Conservation (phyloP, 2,797 vertebrate genomes). For the Ceryle rudis region DNA sequence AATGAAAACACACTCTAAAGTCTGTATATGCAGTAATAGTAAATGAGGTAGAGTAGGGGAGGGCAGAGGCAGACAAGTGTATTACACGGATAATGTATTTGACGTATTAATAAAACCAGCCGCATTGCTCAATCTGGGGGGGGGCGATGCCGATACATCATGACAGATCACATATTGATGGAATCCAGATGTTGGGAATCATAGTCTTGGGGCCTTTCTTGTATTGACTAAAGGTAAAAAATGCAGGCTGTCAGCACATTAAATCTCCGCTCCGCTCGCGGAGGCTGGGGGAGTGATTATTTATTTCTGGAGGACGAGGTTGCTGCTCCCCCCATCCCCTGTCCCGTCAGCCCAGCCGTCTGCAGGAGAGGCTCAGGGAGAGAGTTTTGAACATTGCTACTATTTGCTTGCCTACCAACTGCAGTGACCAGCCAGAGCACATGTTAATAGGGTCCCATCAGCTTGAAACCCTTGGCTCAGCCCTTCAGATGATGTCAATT, state of each 20-base stretch:
- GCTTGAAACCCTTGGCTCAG: not conserved
- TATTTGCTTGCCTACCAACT: not conserved
- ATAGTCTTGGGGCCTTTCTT: slow-evolving; percentile 84
- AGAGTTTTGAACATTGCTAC: not conserved
- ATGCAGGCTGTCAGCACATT: slow-evolving; percentile 82
- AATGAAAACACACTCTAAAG: too few species aligned
- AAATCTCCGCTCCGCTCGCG: slow-evolving; percentile 47
- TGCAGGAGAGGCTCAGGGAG: not conserved
- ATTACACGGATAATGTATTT: slow-evolving; percentile 89
- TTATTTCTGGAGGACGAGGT: slow-evolving; percentile 59
- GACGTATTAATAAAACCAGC: slow-evolving; percentile 88
- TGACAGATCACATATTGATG: slow-evolving; percentile 89
- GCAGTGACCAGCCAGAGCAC: not conserved
- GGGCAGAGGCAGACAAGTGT: slow-evolving; percentile 85
- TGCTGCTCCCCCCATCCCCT: not conserved
- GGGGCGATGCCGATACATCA: slow-evolving; percentile 85
- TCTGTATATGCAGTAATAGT: too few species aligned
- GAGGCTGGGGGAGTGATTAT: slow-evolving; percentile 49
- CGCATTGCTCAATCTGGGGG: slow-evolving; percentile 79
- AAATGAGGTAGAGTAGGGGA: too few species aligned
- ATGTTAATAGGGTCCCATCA: not conserved
- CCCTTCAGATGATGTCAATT: not conserved
- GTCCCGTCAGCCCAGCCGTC: not conserved
- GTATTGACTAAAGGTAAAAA: slow-evolving; percentile 86
- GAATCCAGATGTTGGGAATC: slow-evolving; percentile 88